A percentile compares a stretch with the other conserved stretches of the same genome.
These are phyloP conservation scores for Talpa occidentalis DNA, from an alignment of 2,113 vertebrate genomes.

Conservation along the genomic window DNA sequence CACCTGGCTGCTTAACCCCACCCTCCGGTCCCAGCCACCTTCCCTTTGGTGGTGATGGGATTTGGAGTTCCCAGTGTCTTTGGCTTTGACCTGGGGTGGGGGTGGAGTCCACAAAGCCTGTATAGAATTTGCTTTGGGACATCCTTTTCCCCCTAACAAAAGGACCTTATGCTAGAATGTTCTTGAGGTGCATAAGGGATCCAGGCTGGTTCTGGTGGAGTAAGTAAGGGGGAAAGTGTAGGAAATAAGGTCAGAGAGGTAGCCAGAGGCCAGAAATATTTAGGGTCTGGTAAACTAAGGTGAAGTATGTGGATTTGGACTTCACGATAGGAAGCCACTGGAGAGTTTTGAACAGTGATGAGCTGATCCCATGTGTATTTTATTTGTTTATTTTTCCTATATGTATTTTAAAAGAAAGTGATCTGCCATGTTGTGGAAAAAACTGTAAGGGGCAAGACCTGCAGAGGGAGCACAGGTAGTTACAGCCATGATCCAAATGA, in stretches of 20 bases:
- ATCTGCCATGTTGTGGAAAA: neutral
- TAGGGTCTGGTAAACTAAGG: neutral
- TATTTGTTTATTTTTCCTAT: no score
- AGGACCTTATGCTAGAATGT: neutral
- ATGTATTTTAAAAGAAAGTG: conserved; percentile 1
- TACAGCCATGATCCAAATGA: neutral
- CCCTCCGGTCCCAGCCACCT: no score
- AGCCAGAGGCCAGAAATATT: neutral
- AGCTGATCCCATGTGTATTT: neutral
- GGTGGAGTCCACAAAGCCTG: no score
- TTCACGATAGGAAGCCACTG: conserved; percentile 33
- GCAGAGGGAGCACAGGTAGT: neutral
- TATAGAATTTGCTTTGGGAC: no score
- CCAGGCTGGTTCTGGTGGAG: neutral
- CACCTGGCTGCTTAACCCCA: no score
- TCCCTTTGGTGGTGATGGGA: no score
- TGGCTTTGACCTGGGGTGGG: no score
- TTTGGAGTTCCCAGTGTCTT: no score
- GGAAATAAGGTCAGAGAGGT: conserved; percentile 6
- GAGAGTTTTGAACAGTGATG: conserved; percentile 22
- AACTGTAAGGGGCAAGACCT: neutral
- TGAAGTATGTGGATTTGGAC: conserved; percentile 47
- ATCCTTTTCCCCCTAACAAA: no score
- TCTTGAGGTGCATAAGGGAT: neutral
- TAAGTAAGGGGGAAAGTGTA: neutral